Evolutionary conservation across 2,888 invertebrate genomes (phyloP), one percentile per base, ranked within the genome.

Genomic region (Acleris emargana): DNA sequence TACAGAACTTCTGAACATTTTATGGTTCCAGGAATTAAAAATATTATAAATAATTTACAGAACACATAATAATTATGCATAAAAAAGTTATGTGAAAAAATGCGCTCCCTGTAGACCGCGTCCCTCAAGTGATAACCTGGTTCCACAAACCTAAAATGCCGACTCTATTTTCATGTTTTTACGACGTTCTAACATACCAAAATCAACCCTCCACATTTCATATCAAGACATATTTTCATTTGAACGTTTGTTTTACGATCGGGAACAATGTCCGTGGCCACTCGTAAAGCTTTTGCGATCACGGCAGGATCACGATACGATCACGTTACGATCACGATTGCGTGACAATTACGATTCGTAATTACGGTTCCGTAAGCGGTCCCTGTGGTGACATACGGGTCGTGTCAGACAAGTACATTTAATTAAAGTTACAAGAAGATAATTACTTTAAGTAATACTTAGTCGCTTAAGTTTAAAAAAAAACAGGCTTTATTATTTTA

Each of bases 191-290:
- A 53, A 53, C 53, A 11, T 43, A 42, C 43, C 32, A 38, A 9
- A 42, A 9, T 22, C 9, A 18, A 22, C 53, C 58, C 53, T 64
- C 2, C 7, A 3, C 5, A 4, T 38, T 38, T 38, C 22, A 18
- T n/a, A 25, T 50, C 53, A 64, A 64, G 47, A 53, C 38, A 47
- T 45, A 38, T 38, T 58, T 18, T 58, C 47, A 32, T 18, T 53
- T 64, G 47, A 53, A 53, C 22, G 17, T 47, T 47, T 53, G 22
- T 53, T 58, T 64, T 58, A 64, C 38, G 64, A 64, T 25, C 16
- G 13, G 25, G 53, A 52, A 58, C 38, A 60, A 42, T 54, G 54
- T 54, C 54, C 54, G 42, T 22, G 32, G 49, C 49, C 11, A 18
- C 53, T 42, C 53, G 64, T 64, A 58, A 64, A 53, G 11, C 16